Conservation (phyloP, 2,113 vertebrate species). For the Gymnocephalus cernua region DNA sequence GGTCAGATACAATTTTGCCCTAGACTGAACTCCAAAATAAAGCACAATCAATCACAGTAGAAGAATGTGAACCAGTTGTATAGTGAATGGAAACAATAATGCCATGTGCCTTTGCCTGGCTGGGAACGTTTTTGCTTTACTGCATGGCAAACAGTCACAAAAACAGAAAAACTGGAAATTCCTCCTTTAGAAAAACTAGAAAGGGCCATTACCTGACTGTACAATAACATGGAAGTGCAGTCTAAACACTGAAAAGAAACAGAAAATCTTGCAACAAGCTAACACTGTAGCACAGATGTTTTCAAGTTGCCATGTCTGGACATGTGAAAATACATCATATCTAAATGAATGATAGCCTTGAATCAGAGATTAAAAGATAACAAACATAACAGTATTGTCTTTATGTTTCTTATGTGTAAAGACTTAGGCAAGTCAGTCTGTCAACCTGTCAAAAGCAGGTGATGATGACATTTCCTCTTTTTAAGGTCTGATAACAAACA, state of each 20-base stretch:
- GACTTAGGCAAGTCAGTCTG: too few relatives aligned
- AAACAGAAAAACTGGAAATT: slow-evolving; percentile 43
- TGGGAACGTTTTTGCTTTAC: background rate
- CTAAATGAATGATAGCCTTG: background rate
- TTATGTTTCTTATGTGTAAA: too few relatives aligned
- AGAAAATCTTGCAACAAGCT: background rate
- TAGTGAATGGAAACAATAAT: slow-evolving; percentile 19
- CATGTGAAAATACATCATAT: background rate
- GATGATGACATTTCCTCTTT: too few relatives aligned
- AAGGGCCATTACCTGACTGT: background rate
- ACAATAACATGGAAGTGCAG: slow-evolving; percentile 32
- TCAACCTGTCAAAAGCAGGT: too few relatives aligned
- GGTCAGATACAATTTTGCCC: slow-evolving; percentile 44
- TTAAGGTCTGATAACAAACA: too few relatives aligned
- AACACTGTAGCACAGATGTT: background rate
- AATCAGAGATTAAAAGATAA: background rate
- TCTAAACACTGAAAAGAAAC: background rate
- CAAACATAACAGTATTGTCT: too few relatives aligned
- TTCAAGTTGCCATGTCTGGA: background rate
- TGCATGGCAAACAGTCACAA: slow-evolving; percentile 6
- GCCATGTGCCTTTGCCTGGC: slow-evolving; percentile 11
- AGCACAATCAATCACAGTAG: slow-evolving; percentile 36
- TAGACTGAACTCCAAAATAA: slow-evolving; percentile 51
- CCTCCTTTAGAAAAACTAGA: slow-evolving; percentile 26
- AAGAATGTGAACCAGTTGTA: slow-evolving; percentile 40